Percentiles rank a stretch among this genome's conserved stretches.
phyloP scores from a whole-genome alignment of 2,888 invertebrate genomes.

The Nipponacmea schrenckii region DNA sequence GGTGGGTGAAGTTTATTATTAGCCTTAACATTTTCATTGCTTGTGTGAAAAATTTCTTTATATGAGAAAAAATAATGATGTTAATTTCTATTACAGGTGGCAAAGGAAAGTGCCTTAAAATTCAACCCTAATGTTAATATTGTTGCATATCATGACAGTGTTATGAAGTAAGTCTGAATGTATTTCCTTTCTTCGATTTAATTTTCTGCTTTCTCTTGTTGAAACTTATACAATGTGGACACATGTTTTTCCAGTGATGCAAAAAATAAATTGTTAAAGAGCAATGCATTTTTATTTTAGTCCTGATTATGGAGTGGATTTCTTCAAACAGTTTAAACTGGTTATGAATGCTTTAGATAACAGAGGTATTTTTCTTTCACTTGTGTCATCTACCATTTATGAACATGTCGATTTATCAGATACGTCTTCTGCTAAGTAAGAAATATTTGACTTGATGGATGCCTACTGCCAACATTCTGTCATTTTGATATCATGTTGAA shows the following conservation, averaged over 20 bases:
- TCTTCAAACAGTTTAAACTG: constrained; percentile 89
- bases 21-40: too few relatives aligned
- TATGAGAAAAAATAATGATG: too few relatives aligned
- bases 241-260: neutral
- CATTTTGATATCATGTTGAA: too few relatives aligned
- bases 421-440: too few relatives aligned
- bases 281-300: constrained; percentile 72
- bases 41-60: neutral
- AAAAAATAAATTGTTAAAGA: too few relatives aligned
- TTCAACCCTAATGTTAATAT: constrained; percentile 92
- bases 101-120: constrained; percentile 85
- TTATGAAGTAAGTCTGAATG: constrained; percentile 78
- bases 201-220: constrained; percentile 6
- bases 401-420: too few relatives aligned
- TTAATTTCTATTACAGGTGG: constrained; percentile 73
- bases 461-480: too few relatives aligned
- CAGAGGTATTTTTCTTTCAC: constrained; percentile 69
- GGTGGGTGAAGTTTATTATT: constrained; percentile 46
- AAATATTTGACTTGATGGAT: too few relatives aligned
- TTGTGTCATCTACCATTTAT: neutral
- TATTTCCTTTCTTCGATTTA: constrained; percentile 30
- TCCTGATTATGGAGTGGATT: constrained; percentile 87
- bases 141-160: constrained; percentile 90
- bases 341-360: constrained; percentile 98
- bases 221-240: neutral